Evolutionary conservation across 1,140 invertebrate genomes (phyloP), one percentile per base, ranked within the genome.

Genomic region (Diabrotica undecimpunctata): DNA sequence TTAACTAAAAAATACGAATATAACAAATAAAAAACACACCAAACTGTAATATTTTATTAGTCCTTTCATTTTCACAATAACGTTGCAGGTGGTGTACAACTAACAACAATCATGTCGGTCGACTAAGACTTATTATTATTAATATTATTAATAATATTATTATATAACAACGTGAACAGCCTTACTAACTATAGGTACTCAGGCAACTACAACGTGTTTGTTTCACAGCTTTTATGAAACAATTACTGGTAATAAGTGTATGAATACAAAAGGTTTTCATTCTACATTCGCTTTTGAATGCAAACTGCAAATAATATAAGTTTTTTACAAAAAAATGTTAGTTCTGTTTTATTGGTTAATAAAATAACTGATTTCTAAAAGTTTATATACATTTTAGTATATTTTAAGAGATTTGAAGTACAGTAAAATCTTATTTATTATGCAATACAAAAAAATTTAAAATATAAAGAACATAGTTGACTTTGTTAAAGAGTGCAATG

Each of bases 131-230:
- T 71, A 67, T 71, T 62, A 70, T 66, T 70, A 70, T 72, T 66
- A 72, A 74, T 71, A 67, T 71, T 62, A 70, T 67, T 70, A 70
- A 71, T 66, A 72, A 74, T 72, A 77, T 76, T 76, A 77, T 74
- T 75, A 78, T 77, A 76, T 79, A 79, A 79, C 77, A 79, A 79
- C 76, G 77, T 79, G 77, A 78, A 79, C 75, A 79, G 77, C 76
- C 74, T 77, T 77, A 74, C 73, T 75, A 75, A 72, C 75, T 77
- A 78, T 71, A 78, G 72, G 75, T 78, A 76, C 74, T 77, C 71
- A 77, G 74, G 76, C 75, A 76, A 72, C 76, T 78, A 78, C 76
- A 75, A 78, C 70, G 74, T 78, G 74, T 74, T 25, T 70, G 67
- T 70, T 64, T 74, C 70, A 70, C 66, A 68, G 67, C 70, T 62